Percentiles rank a stretch among this genome's conserved stretches.
Conservation (phyloP, 2,113 vertebrate species). For the Perognathus longimembris region DNA sequence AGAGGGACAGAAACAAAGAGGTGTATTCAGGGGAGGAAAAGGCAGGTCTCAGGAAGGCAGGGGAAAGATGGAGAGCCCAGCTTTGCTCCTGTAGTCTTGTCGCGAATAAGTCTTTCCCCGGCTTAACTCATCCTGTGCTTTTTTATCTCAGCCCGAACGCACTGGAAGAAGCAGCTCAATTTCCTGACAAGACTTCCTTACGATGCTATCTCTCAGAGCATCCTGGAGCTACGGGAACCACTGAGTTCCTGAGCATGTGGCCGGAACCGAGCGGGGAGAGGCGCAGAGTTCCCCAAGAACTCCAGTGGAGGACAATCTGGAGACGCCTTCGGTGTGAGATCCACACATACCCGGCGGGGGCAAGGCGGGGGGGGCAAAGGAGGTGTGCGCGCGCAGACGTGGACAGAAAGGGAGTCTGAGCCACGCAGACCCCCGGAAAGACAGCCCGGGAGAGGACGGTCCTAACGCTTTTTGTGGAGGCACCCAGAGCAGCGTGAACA, state of each 20-base stretch:
- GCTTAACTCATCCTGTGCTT: conserved; percentile 49
- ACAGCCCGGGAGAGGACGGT: background rate
- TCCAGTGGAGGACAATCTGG: background rate
- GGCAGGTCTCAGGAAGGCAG: conserved; percentile 38
- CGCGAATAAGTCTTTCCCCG: background rate
- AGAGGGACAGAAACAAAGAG: conserved; percentile 17
- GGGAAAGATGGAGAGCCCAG: conserved; percentile 47
- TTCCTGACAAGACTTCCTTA: background rate
- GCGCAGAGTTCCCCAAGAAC: background rate
- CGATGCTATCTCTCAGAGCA: background rate
- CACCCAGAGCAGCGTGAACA: background rate
- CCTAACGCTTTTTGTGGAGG: too few relatives aligned
- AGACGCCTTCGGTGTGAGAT: background rate
- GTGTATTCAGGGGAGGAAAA: conserved; percentile 53
- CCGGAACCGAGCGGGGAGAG: background rate
- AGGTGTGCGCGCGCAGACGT: background rate
- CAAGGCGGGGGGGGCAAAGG: background rate
- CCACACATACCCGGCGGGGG: background rate
- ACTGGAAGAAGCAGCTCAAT: background rate
- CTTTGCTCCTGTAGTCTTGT: background rate
- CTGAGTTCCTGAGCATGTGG: background rate
- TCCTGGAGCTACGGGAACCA: background rate
- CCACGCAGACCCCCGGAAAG: background rate
- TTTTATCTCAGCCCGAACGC: background rate
- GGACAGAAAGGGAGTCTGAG: background rate